These are phyloP conservation scores for Drosophila testacea DNA, from an alignment of 2,888 invertebrate species.

Conservation along the genomic window DNA sequence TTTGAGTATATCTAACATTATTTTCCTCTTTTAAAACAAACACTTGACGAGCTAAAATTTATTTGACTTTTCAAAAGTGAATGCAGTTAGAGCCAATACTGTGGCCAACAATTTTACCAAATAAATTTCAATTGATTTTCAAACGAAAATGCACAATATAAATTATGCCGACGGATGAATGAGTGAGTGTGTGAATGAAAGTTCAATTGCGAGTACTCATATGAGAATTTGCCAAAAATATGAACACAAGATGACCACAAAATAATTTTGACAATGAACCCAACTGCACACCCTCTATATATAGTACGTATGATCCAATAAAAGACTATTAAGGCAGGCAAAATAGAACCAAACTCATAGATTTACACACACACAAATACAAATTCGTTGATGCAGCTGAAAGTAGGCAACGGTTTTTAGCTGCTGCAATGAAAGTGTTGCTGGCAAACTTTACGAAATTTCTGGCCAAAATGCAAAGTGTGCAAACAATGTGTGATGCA, in stretches of 20 bases:
- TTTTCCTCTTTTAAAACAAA: background rate
- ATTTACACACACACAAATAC: constrained; percentile 8
- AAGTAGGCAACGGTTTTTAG: constrained; percentile 79
- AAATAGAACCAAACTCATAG: constrained; percentile 38
- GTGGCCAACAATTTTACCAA: constrained; percentile 36
- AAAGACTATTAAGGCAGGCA: constrained; percentile 46
- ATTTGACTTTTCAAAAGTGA: constrained; percentile 1
- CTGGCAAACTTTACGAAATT: constrained; percentile 75
- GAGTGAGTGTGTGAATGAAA: background rate
- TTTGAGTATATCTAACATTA: background rate
- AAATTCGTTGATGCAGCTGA: constrained; percentile 34
- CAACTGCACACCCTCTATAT: background rate
- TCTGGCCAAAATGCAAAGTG: constrained; percentile 78
- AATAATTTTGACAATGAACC: constrained; percentile 77
- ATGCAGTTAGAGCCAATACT: constrained; percentile 21
- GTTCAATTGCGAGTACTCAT: constrained; percentile 1
- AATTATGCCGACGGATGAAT: constrained; percentile 42
- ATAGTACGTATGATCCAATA: constrained; percentile 32
- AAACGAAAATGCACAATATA: constrained; percentile 9
- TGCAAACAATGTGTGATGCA: constrained; percentile 79
- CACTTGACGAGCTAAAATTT: background rate
- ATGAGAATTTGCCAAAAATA: constrained; percentile 56
- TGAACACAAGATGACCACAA: constrained; percentile 80
- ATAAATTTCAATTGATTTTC: constrained; percentile 45
- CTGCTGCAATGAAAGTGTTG: constrained; percentile 74